Conservation (phyloP, 2,113 vertebrate genomes). For the Ginglymostoma cirratum region DNA sequence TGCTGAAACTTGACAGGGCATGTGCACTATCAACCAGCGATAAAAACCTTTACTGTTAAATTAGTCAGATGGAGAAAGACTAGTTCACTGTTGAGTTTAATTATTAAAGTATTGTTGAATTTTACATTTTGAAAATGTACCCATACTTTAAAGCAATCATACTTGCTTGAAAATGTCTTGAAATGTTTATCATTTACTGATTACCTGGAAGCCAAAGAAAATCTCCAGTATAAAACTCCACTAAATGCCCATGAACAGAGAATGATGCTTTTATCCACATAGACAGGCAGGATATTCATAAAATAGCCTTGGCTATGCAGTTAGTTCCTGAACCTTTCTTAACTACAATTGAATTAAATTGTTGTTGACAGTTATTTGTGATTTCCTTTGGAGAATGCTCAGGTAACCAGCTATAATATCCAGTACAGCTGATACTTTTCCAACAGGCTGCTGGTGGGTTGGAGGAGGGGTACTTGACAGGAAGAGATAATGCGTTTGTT, state of each 20-base stretch:
- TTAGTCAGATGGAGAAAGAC: background rate
- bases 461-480: background rate
- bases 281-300: slow-evolving; percentile 41
- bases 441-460: slow-evolving; percentile 35
- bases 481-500: slow-evolving; percentile 46
- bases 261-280: background rate
- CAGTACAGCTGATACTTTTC: slow-evolving; percentile 41
- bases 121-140: slow-evolving; percentile 10
- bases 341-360: slow-evolving; percentile 70
- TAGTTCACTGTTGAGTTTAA: background rate
- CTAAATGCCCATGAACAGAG: background rate
- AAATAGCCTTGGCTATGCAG: slow-evolving; percentile 54
- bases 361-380: slow-evolving; percentile 59
- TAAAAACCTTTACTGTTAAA: background rate
- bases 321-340: slow-evolving; percentile 49
- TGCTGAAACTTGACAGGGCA: background rate
- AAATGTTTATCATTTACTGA: background rate
- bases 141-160: background rate
- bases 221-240: background rate
- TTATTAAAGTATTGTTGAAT: background rate
- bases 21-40: too few relatives aligned
- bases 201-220: too few relatives aligned
- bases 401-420: slow-evolving; percentile 46
- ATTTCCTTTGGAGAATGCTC: slow-evolving; percentile 50
- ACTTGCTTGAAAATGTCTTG: background rate